These are phyloP conservation scores for Plebejus melissa DNA, from an alignment of 2,888 invertebrate genomes.

Conservation along the genomic window DNA sequence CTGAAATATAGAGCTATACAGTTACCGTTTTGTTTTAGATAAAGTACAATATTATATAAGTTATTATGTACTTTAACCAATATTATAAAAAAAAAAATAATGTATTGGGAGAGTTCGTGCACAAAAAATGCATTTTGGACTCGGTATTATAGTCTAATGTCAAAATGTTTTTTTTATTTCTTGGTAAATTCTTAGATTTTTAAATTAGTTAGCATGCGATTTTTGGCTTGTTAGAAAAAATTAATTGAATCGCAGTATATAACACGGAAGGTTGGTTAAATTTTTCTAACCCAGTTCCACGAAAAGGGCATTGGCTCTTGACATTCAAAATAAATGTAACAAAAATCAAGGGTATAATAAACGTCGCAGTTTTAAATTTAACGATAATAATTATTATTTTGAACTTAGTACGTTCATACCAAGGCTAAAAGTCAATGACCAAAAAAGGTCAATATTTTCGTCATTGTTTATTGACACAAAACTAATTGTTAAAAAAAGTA, in stretches of 20 bases:
- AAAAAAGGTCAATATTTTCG: neutral
- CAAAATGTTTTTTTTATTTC: neutral
- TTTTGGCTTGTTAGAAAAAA: neutral
- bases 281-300: neutral
- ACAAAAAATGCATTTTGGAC: neutral
- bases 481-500: neutral
- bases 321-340: neutral
- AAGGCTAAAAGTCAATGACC: conserved; percentile 4
- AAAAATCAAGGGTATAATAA: neutral
- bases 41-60: neutral
- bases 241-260: neutral
- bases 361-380: neutral
- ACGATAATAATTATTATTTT: neutral
- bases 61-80: too few relatives aligned
- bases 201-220: neutral
- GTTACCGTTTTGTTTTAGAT: neutral
- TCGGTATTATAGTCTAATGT: too few relatives aligned
- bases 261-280: neutral
- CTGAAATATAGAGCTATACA: neutral
- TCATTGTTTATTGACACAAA: neutral
- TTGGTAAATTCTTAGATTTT: neutral
- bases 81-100: too few relatives aligned
- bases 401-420: neutral
- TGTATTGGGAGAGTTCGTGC: neutral
- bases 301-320: neutral